phyloP scores from a whole-genome alignment of 2,113 vertebrate species.

The Terrapene triunguis region DNA sequence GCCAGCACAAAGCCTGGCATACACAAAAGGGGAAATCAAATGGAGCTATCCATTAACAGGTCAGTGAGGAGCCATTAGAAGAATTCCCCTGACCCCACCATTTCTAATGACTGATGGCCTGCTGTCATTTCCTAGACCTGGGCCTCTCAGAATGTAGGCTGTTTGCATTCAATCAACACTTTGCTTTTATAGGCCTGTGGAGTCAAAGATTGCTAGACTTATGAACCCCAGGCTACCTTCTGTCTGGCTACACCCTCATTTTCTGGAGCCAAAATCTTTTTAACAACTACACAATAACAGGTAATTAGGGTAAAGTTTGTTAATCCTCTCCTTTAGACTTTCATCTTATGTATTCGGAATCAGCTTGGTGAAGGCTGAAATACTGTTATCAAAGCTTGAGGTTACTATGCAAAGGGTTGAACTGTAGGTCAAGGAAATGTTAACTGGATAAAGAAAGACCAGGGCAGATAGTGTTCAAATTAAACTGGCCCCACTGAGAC shows the following conservation, averaged over 20 bases:
- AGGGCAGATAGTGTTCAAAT: constrained; percentile 79
- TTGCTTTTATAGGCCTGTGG: constrained; percentile 82
- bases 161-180: constrained; percentile 86
- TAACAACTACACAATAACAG: constrained; percentile 76
- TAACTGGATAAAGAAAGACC: constrained; percentile 80
- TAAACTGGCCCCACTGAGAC: constrained; percentile 61
- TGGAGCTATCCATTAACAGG: constrained; percentile 53
- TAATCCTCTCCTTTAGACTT: constrained; percentile 74
- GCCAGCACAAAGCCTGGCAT: constrained; percentile 62
- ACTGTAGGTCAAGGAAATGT: constrained; percentile 83
- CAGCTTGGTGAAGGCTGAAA: constrained; percentile 68
- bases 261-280: constrained; percentile 81
- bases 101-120: constrained; percentile 74
- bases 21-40: not conserved
- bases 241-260: constrained; percentile 83
- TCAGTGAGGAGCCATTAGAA: not conserved
- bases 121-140: constrained; percentile 60
- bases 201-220: constrained; percentile 85
- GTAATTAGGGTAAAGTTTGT: constrained; percentile 72
- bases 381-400: constrained; percentile 77
- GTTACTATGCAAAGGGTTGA: constrained; percentile 80
- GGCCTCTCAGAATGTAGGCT: constrained; percentile 68
- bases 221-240: constrained; percentile 81
- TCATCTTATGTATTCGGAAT: constrained; percentile 66
- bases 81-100: constrained; percentile 49